Percentiles rank a stretch among this genome's conserved stretches.
Evolutionary conservation across 2,797 vertebrate species (phyloP).

Genomic region (Mormyrus proboscirostris): DNA sequence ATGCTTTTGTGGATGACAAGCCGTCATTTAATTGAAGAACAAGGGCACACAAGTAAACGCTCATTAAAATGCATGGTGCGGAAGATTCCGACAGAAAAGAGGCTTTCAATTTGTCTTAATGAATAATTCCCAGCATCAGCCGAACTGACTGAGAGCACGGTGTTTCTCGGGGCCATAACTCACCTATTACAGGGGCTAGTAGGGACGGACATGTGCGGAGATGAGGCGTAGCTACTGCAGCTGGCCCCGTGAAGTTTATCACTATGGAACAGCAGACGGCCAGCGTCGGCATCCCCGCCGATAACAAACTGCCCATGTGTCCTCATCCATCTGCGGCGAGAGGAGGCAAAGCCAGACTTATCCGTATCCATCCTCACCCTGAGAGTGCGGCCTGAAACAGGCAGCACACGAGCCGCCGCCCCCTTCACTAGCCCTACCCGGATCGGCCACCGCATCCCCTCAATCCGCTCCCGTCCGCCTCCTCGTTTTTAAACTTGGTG

Average conservation of each 20-base stretch:
- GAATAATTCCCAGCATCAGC: conserved; percentile 31
- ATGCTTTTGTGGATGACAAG: conserved; percentile 31
- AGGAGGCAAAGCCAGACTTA: conserved; percentile 8
- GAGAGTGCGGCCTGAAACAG: background rate
- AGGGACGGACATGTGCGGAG: conserved; percentile 21
- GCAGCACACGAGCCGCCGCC: background rate
- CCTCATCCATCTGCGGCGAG: conserved; percentile 18
- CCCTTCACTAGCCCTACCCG: background rate
- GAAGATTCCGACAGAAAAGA: conserved; percentile 21
- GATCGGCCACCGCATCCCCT: background rate
- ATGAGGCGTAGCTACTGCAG: conserved; percentile 17
- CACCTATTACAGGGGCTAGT: conserved; percentile 31
- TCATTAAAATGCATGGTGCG: conserved; percentile 24
- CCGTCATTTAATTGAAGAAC: conserved; percentile 40
- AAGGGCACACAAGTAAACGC: conserved; percentile 35
- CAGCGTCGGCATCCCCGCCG: background rate
- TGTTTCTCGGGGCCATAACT: conserved; percentile 28
- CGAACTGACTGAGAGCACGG: conserved; percentile 16
- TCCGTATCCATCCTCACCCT: background rate
- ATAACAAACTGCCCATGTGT: conserved; percentile 26
- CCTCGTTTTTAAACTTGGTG: background rate
- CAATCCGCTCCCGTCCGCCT: background rate
- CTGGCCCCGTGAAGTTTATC: conserved; percentile 18
- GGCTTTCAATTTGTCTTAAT: conserved; percentile 28
- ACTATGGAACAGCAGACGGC: background rate